phyloP scores from a whole-genome alignment of 2,797 vertebrate genomes.

The Sebastes hubbsi region DNA sequence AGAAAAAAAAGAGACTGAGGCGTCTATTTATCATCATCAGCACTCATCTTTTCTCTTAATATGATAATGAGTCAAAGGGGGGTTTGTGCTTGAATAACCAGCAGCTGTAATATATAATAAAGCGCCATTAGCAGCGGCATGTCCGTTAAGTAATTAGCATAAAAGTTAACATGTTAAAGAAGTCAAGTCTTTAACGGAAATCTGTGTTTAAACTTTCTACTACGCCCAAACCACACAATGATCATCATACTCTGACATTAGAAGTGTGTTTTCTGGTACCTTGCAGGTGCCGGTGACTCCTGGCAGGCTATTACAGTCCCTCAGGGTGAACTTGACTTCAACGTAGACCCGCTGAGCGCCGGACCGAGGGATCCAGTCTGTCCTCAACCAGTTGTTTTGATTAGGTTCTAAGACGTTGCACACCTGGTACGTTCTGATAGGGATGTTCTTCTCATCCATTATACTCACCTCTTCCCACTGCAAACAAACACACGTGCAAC shows the following conservation, averaged over 20 bases:
- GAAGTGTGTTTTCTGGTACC: slow-evolving; percentile 47
- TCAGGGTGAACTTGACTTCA: slow-evolving; percentile 97
- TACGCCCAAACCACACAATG: not conserved
- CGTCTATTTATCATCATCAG: slow-evolving; percentile 47
- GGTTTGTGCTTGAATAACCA: slow-evolving; percentile 35
- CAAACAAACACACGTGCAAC: slow-evolving; percentile 16
- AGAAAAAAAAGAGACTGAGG: not conserved
- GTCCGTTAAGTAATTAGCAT: slow-evolving; percentile 34
- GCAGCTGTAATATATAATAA: slow-evolving; percentile 44
- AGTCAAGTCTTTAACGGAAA: slow-evolving; percentile 1
- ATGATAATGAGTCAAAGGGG: slow-evolving; percentile 53
- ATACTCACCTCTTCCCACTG: slow-evolving; percentile 99
- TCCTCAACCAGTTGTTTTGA: slow-evolving; percentile 98
- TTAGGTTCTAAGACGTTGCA: slow-evolving; percentile 97
- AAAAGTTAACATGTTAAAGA: slow-evolving; percentile 21
- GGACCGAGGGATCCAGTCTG: slow-evolving; percentile 96
- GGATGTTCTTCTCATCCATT: slow-evolving; percentile 99
- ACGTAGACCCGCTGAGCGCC: slow-evolving; percentile 96
- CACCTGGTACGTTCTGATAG: slow-evolving; percentile 97
- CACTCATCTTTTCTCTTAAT: slow-evolving; percentile 47
- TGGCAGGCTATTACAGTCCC: slow-evolving; percentile 97
- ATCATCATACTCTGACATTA: not conserved
- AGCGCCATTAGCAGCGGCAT: slow-evolving; percentile 33
- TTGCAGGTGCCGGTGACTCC: slow-evolving; percentile 99
- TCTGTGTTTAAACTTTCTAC: not conserved